Conservation (phyloP, 2,888 invertebrate species). For the Trachelus stipa region DNA sequence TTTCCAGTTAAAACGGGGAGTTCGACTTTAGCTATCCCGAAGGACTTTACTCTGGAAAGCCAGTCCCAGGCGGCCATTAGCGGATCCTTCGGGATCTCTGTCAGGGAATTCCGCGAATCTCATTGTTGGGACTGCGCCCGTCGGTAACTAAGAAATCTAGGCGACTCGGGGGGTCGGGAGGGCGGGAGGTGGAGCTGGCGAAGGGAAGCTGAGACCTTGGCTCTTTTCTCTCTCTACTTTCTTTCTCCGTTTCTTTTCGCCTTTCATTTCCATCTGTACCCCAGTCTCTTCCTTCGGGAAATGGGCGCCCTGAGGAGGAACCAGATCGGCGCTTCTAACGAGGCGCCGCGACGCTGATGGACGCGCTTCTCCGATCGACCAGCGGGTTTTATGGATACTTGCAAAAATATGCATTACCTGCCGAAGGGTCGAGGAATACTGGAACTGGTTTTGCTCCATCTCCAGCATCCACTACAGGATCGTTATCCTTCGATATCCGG, state of each 20-base stretch:
- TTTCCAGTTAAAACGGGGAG: too few relatives aligned
- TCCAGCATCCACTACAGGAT: conserved; percentile 24
- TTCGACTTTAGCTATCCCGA: too few relatives aligned
- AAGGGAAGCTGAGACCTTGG: too few relatives aligned
- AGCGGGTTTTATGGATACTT: conserved; percentile 14
- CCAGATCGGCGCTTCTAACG: conserved; percentile 17
- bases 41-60: too few relatives aligned
- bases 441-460: conserved; percentile 7
- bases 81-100: too few relatives aligned
- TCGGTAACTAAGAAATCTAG: not conserved
- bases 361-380: conserved; percentile 2
- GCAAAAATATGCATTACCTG: conserved; percentile 31
- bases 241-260: not conserved
- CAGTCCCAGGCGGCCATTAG: too few relatives aligned
- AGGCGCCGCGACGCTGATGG: too few relatives aligned
- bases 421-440: too few relatives aligned
- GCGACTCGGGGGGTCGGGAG: too few relatives aligned
- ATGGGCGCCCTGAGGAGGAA: too few relatives aligned
- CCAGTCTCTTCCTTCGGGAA: too few relatives aligned
- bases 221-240: not conserved
- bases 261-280: not conserved
- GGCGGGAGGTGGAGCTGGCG: too few relatives aligned
- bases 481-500: conserved; percentile 43
- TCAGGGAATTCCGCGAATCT: not conserved
- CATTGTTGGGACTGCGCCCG: conserved; percentile 7